Base-by-base conservation (phyloP, 92 coral and sea anemone genomes). In the Heteractis magnifica region DNA sequence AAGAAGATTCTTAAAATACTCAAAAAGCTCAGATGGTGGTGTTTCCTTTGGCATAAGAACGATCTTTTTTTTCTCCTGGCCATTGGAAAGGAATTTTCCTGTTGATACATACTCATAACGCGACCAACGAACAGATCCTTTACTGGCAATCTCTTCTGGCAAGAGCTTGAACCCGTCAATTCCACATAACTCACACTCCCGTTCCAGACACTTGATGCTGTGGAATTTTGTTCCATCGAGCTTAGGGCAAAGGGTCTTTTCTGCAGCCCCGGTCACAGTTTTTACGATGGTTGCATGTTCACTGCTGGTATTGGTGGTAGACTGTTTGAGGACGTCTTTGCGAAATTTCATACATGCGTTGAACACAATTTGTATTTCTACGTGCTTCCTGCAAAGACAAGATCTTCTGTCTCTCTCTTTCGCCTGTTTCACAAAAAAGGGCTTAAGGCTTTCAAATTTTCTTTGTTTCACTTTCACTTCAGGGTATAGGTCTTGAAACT, bases 391-490 rank as follows among this genome's bases (percentile, higher is more conserved):
- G 51, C 90, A 87, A 26, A 83, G 83, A 70, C 90, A 87, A 16
- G 84, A 87, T 72, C 65, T 83, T 72, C 90, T 78, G 76, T 87
- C 87, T 65, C 90, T 60, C 41, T 87, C 87, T 23, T 72, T 87
- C 7, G 90, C 90, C 82, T 83, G 85, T 79, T 20, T 83, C n/a
- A 88, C 83, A 62, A 83, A 88, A 79, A 84, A 88, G 48, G 91
- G 91, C 87, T 88, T 88, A 7, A 88, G 87, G 44, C 77, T 78
- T 68, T 79, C 87, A 88, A 83, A 83, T 49, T 78, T 88, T 64
- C 91, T 56, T 62, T 88, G 91, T 52, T 83, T 83, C 10, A 88
- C 77, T 71, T 72, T 75, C 41, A 87, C 81, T 65, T 88, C 77
- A n/a, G n/a, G n/a, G n/a, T n/a, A n/a, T n/a, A n/a, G n/a, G n/a